A percentile compares a stretch with the other conserved stretches of the same genome.
Evolutionary conservation across 2,797 vertebrate species (phyloP).

Genomic region (Muscicapa comitata): DNA sequence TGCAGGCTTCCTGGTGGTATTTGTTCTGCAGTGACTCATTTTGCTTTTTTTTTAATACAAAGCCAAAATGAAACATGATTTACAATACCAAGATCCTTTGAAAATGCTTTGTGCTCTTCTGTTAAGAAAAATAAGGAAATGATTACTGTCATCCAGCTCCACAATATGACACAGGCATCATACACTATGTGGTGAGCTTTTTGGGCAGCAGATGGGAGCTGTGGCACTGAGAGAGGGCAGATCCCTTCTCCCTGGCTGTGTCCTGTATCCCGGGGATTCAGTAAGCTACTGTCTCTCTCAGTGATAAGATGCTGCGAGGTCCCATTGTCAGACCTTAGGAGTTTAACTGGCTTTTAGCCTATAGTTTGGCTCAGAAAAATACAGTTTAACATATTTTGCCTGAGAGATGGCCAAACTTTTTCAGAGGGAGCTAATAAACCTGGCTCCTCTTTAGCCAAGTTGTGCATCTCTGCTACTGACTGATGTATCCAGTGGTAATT

Average conservation of each 20-base stretch:
- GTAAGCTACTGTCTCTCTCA: not conserved
- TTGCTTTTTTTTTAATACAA: not conserved
- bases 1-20: not conserved
- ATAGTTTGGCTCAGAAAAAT: not conserved
- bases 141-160: not conserved
- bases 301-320: rapidly evolving
- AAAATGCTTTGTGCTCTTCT: not conserved
- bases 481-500: not conserved
- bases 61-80: not conserved
- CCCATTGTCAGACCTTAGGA: not conserved
- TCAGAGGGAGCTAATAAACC: not conserved
- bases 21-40: not conserved
- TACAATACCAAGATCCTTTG: not conserved
- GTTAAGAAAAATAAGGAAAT: not conserved
- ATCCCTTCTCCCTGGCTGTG: not conserved
- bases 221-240: not conserved
- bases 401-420: not conserved
- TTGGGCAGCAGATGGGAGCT: not conserved
- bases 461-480: not conserved
- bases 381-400: not conserved
- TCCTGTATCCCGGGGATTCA: not conserved
- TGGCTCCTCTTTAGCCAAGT: not conserved
- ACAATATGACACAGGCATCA: not conserved
- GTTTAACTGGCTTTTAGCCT: not conserved
- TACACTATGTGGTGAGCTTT: not conserved